phyloP scores from a whole-genome alignment of 2,113 vertebrate species.

The Gallinago paraguaiae region DNA sequence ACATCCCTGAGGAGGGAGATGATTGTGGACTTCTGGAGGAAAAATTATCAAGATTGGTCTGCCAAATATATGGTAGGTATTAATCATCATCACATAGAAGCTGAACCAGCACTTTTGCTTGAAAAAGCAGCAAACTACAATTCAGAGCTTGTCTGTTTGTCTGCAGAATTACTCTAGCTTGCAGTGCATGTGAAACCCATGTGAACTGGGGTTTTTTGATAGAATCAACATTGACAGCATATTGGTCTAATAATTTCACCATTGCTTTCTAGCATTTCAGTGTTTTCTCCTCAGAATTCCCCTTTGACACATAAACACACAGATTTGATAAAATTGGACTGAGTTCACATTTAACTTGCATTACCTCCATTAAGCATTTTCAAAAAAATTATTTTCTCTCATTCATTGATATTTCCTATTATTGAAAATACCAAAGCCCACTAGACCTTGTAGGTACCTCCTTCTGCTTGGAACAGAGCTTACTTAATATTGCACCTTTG shows the following conservation, averaged over 20 bases:
- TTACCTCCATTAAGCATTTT: background rate
- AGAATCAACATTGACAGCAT: background rate
- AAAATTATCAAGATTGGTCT: background rate
- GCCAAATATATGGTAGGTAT: slow-evolving; percentile 26
- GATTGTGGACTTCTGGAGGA: background rate
- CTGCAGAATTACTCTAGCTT: background rate
- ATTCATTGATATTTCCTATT: background rate
- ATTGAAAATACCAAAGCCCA: background rate
- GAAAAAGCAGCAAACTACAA: background rate
- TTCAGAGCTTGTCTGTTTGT: background rate
- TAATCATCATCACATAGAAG: slow-evolving; percentile 23
- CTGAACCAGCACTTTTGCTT: background rate
- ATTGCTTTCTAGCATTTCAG: background rate
- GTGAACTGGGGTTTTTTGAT: background rate
- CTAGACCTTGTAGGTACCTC: background rate
- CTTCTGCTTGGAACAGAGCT: background rate
- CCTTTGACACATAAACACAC: background rate
- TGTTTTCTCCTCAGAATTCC: background rate
- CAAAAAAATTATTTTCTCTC: background rate
- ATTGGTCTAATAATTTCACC: background rate
- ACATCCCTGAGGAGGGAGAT: background rate
- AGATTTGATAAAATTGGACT: background rate
- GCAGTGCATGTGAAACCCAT: background rate
- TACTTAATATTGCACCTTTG: background rate
- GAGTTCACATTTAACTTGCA: background rate